A percentile compares a stretch with the other conserved stretches of the same genome.
Conservation (phyloP, 2,888 invertebrate genomes). For the Acanthococcus lagerstroemiae region DNA sequence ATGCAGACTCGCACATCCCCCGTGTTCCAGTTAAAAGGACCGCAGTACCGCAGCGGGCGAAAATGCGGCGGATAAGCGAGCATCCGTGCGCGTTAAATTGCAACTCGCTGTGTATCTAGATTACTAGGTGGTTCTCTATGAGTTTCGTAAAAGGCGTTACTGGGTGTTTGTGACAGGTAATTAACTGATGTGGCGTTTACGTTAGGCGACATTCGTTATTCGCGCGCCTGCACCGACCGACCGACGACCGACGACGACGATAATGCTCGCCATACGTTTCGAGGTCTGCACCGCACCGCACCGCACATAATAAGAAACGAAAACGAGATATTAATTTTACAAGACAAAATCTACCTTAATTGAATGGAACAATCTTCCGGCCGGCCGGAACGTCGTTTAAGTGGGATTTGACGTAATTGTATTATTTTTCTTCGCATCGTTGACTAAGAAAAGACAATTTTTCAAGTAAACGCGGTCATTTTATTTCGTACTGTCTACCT, state of each 20-base stretch:
- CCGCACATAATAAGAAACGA: too few species aligned
- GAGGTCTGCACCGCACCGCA: too few species aligned
- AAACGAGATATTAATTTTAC: conserved; percentile 10
- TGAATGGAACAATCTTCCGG: neutral
- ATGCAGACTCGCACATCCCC: too few species aligned
- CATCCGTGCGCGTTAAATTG: too few species aligned
- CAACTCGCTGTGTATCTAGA: too few species aligned
- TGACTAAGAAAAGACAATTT: too few species aligned
- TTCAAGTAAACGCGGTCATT: too few species aligned
- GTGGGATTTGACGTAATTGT: neutral
- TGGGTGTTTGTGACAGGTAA: conserved; percentile 1
- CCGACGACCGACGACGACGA: neutral
- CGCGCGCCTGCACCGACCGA: neutral
- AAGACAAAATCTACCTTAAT: neutral
- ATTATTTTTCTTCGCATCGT: neutral
- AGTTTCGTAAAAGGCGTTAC: conserved; percentile 1
- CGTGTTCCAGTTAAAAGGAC: too few species aligned
- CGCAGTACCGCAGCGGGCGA: too few species aligned
- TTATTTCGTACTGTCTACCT: too few species aligned
- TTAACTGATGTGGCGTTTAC: neutral
- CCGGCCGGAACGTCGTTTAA: neutral
- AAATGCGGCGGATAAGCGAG: too few species aligned
- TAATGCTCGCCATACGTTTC: neutral
- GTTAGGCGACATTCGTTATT: neutral
- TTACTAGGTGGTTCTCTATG: too few species aligned